Conservation (phyloP, 2,797 vertebrate species). For the Enteromius mattozi region DNA sequence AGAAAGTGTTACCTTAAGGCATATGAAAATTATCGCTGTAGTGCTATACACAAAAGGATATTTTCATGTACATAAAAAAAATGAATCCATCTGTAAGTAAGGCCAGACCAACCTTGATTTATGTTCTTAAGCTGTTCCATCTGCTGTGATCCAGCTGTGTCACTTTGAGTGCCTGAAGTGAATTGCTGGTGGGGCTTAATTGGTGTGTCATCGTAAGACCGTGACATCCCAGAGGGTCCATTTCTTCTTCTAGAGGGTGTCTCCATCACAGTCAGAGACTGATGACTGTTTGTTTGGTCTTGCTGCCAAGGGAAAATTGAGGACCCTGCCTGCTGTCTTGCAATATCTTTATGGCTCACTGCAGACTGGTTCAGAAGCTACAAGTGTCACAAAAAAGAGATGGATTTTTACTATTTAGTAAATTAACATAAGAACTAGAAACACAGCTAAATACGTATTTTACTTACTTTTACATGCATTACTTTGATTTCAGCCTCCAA, state of each 20-base stretch:
- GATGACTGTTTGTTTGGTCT: conserved; percentile 75
- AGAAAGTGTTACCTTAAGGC: neutral
- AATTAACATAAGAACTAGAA: neutral
- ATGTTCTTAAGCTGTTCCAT: conserved; percentile 81
- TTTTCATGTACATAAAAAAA: neutral
- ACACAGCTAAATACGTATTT: neutral
- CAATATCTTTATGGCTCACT: conserved; percentile 88
- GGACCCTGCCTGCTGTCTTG: conserved; percentile 87
- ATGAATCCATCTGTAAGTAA: neutral
- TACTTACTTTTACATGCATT: conserved; percentile 84
- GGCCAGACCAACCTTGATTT: conserved; percentile 84
- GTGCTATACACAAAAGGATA: neutral
- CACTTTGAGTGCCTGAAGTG: conserved; percentile 67
- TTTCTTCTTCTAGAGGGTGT: conserved; percentile 81
- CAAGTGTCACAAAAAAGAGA: conserved; percentile 46
- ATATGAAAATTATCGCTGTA: neutral
- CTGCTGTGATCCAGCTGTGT: conserved; percentile 71
- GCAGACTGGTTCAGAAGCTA: conserved; percentile 80
- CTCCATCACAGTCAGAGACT: conserved; percentile 72
- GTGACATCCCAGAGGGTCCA: conserved; percentile 66
- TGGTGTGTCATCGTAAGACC: conserved; percentile 81
- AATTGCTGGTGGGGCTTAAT: conserved; percentile 69
- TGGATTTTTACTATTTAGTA: conserved; percentile 3
- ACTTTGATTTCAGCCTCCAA: conserved; percentile 86
- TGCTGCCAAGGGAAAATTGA: conserved; percentile 93